Evolutionary conservation across 2,797 vertebrate species (phyloP).

Genomic region (Neosilurus mollespiculum): DNA sequence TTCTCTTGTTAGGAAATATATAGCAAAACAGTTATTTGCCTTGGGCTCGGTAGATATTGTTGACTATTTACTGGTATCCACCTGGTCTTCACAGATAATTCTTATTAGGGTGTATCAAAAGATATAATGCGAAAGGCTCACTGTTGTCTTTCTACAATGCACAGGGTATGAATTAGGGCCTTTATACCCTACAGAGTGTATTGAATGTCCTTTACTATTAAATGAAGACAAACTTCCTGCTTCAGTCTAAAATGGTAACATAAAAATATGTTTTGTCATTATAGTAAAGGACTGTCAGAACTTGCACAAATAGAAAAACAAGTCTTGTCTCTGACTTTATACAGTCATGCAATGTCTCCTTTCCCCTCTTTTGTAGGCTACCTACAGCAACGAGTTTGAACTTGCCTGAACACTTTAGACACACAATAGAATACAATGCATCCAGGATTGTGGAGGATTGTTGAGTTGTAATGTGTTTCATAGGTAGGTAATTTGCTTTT

Average conservation of each 20-base stretch:
- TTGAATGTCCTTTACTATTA: background rate
- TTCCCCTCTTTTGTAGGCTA: background rate
- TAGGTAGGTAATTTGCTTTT: conserved; percentile 13
- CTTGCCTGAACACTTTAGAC: conserved; percentile 45
- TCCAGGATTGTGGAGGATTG: conserved; percentile 1
- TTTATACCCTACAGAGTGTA: background rate
- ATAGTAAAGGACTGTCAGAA: conserved; percentile 13
- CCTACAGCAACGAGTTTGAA: conserved; percentile 42
- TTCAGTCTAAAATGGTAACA: background rate
- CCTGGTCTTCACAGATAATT: too few species aligned
- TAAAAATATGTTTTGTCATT: background rate
- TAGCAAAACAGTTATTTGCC: too few species aligned
- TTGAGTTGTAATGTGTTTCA: conserved; percentile 1
- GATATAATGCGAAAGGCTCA: background rate
- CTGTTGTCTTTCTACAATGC: background rate
- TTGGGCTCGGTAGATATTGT: too few species aligned
- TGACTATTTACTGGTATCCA: too few species aligned
- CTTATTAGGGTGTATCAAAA: too few species aligned
- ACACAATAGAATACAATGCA: conserved; percentile 26
- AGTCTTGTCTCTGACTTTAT: background rate
- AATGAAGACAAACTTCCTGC: background rate
- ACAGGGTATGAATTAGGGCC: background rate
- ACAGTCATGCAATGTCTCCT: conserved; percentile 11
- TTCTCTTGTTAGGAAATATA: too few species aligned
- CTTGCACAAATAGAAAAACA: conserved; percentile 10